Conservation (phyloP, 2,888 invertebrate species). For the Ophion obscuratus region DNA sequence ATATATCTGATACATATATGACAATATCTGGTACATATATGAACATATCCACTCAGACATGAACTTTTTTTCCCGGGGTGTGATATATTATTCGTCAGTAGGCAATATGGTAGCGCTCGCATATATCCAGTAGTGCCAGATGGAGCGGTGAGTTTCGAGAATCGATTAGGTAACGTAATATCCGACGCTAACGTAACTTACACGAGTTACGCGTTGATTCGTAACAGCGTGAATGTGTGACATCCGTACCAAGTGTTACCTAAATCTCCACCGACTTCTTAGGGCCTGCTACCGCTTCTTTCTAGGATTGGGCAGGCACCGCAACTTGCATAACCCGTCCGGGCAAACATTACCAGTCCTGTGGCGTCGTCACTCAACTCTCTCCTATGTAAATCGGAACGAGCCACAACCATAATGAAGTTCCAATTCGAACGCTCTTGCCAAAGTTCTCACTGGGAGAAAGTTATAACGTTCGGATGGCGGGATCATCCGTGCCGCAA, state of each 20-base stretch:
- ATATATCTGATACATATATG: too few species aligned
- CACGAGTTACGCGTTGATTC: constrained; percentile 8
- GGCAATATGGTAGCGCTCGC: background rate
- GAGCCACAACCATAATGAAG: constrained; percentile 38
- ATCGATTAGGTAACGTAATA: constrained; percentile 21
- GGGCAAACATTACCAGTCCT: constrained; percentile 41
- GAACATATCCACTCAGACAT: too few species aligned
- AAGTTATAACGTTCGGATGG: constrained; percentile 48
- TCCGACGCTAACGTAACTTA: background rate
- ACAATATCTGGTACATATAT: too few species aligned
- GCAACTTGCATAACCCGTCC: constrained; percentile 38
- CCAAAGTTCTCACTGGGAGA: constrained; percentile 38
- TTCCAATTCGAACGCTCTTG: constrained; percentile 48
- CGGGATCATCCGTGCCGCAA: constrained; percentile 17
- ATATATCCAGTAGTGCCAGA: background rate
- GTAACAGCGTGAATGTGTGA: background rate
- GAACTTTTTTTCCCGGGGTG: too few species aligned
- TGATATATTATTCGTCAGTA: background rate
- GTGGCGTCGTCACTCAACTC: constrained; percentile 40
- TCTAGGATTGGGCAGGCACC: constrained; percentile 5
- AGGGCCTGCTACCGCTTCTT: constrained; percentile 1
- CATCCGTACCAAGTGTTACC: constrained; percentile 21
- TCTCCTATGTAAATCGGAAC: constrained; percentile 62
- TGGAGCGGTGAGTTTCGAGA: background rate
- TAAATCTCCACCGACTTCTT: constrained; percentile 9